Conservation (phyloP, 2,888 invertebrate species). For the Ceramica pisi region DNA sequence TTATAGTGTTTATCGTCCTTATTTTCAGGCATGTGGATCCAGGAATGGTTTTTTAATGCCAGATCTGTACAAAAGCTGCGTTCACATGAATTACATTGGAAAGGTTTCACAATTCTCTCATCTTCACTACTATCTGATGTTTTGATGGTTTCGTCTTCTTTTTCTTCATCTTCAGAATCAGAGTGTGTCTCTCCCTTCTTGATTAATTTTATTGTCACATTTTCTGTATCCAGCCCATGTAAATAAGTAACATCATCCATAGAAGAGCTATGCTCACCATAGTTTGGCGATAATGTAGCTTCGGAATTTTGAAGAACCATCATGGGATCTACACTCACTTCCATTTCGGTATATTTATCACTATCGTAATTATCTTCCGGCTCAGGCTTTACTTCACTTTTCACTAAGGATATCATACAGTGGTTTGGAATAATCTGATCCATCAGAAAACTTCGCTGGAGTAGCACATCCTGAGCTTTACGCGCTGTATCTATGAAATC, state of each 20-base stretch:
- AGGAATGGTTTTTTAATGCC: conserved; percentile 91
- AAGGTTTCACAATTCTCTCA: conserved; percentile 81
- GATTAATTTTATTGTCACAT: conserved; percentile 84
- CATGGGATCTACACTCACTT: conserved; percentile 93
- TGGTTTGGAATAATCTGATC: conserved; percentile 81
- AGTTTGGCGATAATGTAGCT: conserved; percentile 71
- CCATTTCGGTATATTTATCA: conserved; percentile 90
- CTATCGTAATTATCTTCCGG: conserved; percentile 66
- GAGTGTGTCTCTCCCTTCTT: conserved; percentile 63
- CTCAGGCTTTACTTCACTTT: conserved; percentile 62
- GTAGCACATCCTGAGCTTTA: conserved; percentile 92
- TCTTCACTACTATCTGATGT: conserved; percentile 43
- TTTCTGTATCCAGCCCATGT: conserved; percentile 75
- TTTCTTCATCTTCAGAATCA: conserved; percentile 58
- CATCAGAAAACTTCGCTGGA: conserved; percentile 77
- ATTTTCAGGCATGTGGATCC: conserved; percentile 87
- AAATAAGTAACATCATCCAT: conserved; percentile 74
- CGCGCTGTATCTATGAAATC: conserved; percentile 92
- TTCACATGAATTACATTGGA: conserved; percentile 90
- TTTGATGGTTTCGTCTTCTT: conserved; percentile 34
- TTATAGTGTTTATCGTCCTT: conserved; percentile 74
- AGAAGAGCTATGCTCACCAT: conserved; percentile 54
- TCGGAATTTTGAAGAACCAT: conserved; percentile 92
- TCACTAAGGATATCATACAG: conserved; percentile 37
- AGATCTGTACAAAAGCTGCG: conserved; percentile 90